Evolutionary conservation across 2,797 vertebrate species (phyloP).

Genomic region (Pseudochromis fuscus): DNA sequence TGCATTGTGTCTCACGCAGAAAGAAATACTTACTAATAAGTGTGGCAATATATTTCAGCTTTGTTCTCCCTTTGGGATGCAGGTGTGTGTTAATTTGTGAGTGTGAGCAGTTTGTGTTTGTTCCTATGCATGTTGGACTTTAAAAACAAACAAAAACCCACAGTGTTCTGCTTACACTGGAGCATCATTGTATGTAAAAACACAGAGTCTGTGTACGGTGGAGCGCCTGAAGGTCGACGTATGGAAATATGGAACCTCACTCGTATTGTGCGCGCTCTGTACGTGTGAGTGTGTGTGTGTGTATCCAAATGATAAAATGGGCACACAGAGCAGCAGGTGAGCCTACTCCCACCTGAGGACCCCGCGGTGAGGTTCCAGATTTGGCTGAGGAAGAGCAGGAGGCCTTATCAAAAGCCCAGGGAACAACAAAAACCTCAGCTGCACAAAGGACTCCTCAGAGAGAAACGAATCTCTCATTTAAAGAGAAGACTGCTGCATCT

Average conservation of each 20-base stretch:
- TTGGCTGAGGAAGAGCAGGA: constrained; percentile 72
- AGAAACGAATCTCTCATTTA: constrained; percentile 62
- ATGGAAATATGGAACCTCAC: constrained; percentile 54
- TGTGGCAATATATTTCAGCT: constrained; percentile 25
- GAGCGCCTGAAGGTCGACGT: constrained; percentile 32
- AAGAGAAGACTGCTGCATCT: constrained; percentile 67
- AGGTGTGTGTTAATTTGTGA: constrained; percentile 31
- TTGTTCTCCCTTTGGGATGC: constrained; percentile 35
- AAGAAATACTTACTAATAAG: constrained; percentile 46
- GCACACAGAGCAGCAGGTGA: constrained; percentile 74
- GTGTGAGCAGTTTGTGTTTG: constrained; percentile 11
- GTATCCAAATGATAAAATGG: constrained; percentile 63
- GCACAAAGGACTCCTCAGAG: constrained; percentile 73
- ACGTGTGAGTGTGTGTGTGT: constrained; percentile 31
- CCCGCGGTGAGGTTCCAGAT: constrained; percentile 65
- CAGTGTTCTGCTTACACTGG: constrained; percentile 24
- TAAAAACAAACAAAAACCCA: neutral
- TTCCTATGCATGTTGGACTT: constrained; percentile 25
- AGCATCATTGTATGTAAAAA: constrained; percentile 34
- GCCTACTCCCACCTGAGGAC: constrained; percentile 71
- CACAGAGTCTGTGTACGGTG: constrained; percentile 33
- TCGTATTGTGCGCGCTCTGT: constrained; percentile 12
- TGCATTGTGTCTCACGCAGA: constrained; percentile 26
- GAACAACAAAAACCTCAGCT: constrained; percentile 68
- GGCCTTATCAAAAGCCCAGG: constrained; percentile 77